phyloP scores from a whole-genome alignment of 2,113 vertebrate genomes.

The Lasiurus cinereus region DNA sequence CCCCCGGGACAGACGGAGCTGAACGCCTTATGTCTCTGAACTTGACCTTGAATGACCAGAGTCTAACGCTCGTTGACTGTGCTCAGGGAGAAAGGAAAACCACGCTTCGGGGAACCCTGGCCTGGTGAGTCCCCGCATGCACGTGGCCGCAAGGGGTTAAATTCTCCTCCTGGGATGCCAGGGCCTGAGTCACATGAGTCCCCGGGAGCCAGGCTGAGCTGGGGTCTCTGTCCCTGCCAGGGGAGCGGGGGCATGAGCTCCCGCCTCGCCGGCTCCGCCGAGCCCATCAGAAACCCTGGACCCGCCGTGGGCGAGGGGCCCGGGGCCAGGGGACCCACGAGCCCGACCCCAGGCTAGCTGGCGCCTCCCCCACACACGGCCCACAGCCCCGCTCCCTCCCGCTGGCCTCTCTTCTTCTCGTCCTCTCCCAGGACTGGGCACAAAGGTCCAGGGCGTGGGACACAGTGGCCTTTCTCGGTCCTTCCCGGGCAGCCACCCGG shows the following conservation, averaged over 20 bases:
- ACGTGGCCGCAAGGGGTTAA: neutral
- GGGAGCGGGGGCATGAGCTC: neutral
- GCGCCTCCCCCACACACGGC: neutral
- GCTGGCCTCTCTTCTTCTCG: neutral
- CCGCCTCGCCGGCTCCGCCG: neutral
- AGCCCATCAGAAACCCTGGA: neutral
- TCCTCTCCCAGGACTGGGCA: neutral
- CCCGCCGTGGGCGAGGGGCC: neutral
- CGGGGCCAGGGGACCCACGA: accelerated
- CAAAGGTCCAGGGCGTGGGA: slow-evolving; percentile 32
- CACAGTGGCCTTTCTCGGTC: neutral
- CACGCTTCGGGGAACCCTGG: neutral
- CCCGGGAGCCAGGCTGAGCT: neutral
- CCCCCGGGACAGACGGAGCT: accelerated
- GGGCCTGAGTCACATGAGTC: neutral
- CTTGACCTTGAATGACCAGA: neutral
- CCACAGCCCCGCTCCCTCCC: neutral
- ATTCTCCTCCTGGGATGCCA: neutral
- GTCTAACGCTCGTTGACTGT: neutral
- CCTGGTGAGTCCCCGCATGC: accelerated
- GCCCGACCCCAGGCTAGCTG: neutral
- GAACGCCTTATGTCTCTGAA: neutral
- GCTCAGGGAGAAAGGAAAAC: neutral
- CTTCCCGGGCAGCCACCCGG: neutral
- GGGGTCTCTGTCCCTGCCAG: neutral